Evolutionary conservation across 2,113 vertebrate species (phyloP).

Genomic region (Ranitomeya imitator): DNA sequence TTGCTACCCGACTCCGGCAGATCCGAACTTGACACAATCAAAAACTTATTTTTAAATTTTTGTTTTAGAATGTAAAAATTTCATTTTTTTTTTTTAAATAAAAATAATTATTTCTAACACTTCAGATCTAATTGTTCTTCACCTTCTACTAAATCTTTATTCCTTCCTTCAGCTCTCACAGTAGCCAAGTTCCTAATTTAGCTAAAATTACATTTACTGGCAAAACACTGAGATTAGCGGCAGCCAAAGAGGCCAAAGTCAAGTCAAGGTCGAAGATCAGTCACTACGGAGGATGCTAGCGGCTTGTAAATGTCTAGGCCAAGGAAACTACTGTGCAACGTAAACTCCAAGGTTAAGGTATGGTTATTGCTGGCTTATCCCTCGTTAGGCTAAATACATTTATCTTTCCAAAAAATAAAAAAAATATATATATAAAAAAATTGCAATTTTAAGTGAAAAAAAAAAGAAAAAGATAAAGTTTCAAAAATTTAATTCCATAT

Average conservation of each 20-base stretch:
- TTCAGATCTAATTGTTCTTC: background rate
- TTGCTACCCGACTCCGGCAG: background rate
- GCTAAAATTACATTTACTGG: constrained; percentile 14
- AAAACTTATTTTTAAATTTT: no score
- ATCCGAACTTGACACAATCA: background rate
- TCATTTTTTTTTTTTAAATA: no score
- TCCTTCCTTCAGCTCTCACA: background rate
- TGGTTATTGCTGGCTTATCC: no score
- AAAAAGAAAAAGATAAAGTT: no score
- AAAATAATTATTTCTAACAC: background rate
- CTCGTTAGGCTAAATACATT: no score
- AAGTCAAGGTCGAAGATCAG: background rate
- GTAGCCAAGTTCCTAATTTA: background rate
- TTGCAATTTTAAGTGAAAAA: no score
- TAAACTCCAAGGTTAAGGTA: background rate
- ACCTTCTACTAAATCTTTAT: background rate
- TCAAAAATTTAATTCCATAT: no score
- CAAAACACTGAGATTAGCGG: background rate
- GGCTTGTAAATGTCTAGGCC: constrained; percentile 21
- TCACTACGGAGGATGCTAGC: background rate
- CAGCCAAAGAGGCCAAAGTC: background rate
- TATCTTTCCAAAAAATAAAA: no score
- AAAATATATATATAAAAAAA: no score
- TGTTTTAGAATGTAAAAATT: background rate
- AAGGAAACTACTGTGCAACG: constrained; percentile 16